Evolutionary conservation across 2,113 vertebrate species (phyloP).

Genomic region (Lipophrys pholis): DNA sequence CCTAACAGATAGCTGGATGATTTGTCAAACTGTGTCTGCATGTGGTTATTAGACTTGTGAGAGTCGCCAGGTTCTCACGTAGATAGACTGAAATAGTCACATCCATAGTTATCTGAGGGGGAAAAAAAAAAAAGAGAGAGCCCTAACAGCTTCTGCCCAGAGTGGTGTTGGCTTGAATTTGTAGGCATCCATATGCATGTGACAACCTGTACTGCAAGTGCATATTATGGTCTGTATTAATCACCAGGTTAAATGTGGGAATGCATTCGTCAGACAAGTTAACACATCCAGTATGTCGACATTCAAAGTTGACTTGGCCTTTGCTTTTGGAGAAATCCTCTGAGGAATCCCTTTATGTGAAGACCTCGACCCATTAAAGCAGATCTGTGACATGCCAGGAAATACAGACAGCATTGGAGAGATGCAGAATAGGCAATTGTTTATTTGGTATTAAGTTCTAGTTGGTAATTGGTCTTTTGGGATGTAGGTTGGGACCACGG

Average conservation of each 20-base stretch:
- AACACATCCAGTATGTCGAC: too few species aligned
- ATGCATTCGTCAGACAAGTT: constrained; percentile 28
- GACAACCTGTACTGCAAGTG: constrained; percentile 15
- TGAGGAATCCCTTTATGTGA: too few species aligned
- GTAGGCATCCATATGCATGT: constrained; percentile 7
- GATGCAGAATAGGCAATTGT: too few species aligned
- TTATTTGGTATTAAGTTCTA: too few species aligned
- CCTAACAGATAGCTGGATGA: constrained; percentile 34
- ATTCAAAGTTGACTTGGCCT: too few species aligned
- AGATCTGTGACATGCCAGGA: too few species aligned
- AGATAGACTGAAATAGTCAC: constrained; percentile 7
- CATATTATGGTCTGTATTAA: constrained; percentile 13
- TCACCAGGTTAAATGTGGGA: constrained; percentile 10
- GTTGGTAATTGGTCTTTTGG: too few species aligned
- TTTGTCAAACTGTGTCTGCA: constrained; percentile 51
- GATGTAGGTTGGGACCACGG: too few species aligned
- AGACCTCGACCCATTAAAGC: too few species aligned
- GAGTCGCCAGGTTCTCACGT: constrained; percentile 16
- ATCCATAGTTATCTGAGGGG: constrained; percentile 2
- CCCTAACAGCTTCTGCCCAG: constrained; percentile 19
- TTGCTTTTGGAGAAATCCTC: too few species aligned
- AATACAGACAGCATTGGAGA: too few species aligned
- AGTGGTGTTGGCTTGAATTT: constrained; percentile 33
- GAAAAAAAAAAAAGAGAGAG: constrained; percentile 33
- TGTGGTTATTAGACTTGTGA: constrained; percentile 34